Percentiles rank a stretch among this genome's conserved stretches.
Evolutionary conservation across 2,113 vertebrate species (phyloP).

Genomic region (Sylvia atricapilla): DNA sequence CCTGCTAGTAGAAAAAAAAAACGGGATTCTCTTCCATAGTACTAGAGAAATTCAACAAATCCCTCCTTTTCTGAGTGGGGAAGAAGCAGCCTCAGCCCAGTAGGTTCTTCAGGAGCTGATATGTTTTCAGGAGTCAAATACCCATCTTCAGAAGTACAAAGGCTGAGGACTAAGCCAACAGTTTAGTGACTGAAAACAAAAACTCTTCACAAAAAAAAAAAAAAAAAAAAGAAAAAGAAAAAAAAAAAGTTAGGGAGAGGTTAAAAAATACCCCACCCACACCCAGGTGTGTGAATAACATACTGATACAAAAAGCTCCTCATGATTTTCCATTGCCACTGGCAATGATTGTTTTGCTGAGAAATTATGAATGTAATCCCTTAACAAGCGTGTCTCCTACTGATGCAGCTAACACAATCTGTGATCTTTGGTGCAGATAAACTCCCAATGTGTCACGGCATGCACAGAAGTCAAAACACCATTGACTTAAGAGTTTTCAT

Average conservation of each 20-base stretch:
- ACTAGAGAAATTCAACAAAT: neutral
- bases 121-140: neutral
- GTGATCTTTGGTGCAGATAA: neutral
- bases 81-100: neutral
- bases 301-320: neutral
- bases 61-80: rapidly evolving
- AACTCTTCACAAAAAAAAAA: neutral
- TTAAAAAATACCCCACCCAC: neutral
- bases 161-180: neutral
- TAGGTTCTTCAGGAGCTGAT: neutral
- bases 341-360: neutral
- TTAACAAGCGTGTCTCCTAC: neutral
- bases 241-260: neutral
- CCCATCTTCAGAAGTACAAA: neutral
- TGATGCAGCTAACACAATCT: neutral
- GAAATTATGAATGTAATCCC: neutral
- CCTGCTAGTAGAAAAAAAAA: neutral
- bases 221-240: neutral
- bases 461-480: neutral
- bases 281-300: neutral
- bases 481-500: neutral
- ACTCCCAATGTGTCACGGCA: neutral
- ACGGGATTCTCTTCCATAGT: neutral
- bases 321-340: neutral
- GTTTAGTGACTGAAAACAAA: neutral